Base-by-base conservation (phyloP, 2,113 vertebrate species). In the Paramisgurnus dabryanus region DNA sequence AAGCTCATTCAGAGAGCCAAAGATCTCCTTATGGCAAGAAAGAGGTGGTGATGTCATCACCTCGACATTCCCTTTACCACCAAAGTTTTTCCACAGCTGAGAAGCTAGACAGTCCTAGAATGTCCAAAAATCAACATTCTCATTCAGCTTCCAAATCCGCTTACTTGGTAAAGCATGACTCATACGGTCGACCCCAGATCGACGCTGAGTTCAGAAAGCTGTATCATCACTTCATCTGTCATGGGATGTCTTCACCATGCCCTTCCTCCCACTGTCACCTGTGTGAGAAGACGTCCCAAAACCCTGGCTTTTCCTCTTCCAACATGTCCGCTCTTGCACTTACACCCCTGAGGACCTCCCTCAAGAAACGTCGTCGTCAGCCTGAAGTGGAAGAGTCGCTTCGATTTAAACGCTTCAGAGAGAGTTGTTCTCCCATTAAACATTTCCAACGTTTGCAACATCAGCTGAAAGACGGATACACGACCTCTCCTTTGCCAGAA, bases 151-250 rank as follows among this genome's bases (percentile, higher is more conserved):
- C 11, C 3, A 76, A 47, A 57, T 34, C 65, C 10, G 5, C 53
- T 6, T 61, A 40, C 55, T 58, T 58, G 9, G 10, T 12, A 53
- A 53, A 53, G 49, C 12, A 12, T 2, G 11, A 53, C 49, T 60
- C 58, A 4, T 73, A 86, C 82, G 8, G 15, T 79, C 41, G 53
- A 73, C 73, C 43, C 0, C 43, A 40, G 17, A 3, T 93, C 0
- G 90, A 94, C 0, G 76, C 85, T 0, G 87, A 92, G 43, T 91
- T 92, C 41, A 40, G 64, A 3, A 91, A 83, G 67, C 80, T 90
- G 7, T 93, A 92, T 82, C 92, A 92, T 84, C 89, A 85, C 81
- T 87, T 90, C 17, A 87, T 92, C 58, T 93, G 92, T 18, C 85
- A 81, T 79, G 87, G 60, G 34, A 85, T 85, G 13, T 76, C 82